Conservation (phyloP, 1,140 invertebrate species). For the Oscheius sp. region DNA sequence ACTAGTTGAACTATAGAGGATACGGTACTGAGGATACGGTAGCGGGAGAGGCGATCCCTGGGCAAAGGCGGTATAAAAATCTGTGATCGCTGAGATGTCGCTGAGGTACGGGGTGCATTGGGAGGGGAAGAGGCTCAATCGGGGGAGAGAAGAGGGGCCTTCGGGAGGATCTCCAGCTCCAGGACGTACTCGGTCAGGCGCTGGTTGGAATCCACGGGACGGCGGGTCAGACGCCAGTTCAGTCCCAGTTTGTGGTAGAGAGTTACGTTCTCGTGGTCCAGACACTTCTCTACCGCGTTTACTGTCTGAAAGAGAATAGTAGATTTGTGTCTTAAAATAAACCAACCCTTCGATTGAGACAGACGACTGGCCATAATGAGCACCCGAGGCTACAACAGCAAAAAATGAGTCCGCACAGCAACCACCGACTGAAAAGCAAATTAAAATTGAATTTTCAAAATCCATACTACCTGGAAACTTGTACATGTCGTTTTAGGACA, state of each 20-base stretch:
- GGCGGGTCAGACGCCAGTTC: constrained; percentile 51
- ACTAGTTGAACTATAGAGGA: not conserved
- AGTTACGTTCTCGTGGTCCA: constrained; percentile 58
- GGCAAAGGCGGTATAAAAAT: not conserved
- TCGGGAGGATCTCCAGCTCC: constrained; percentile 54
- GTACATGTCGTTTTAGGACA: constrained; percentile 46
- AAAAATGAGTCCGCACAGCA: constrained; percentile 57
- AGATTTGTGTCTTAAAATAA: not conserved
- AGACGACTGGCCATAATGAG: constrained; percentile 59
- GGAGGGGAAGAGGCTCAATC: constrained; percentile 39
- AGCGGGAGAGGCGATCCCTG: not conserved
- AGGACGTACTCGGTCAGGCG: constrained; percentile 58
- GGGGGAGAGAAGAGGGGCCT: constrained; percentile 50
- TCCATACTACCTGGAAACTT: not conserved
- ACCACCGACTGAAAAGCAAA: constrained; percentile 43
- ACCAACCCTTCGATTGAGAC: constrained; percentile 53
- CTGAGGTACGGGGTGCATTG: not conserved
- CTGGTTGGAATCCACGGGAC: constrained; percentile 42
- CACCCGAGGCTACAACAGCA: constrained; percentile 60
- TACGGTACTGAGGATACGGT: not conserved
- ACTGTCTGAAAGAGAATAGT: constrained; percentile 50
- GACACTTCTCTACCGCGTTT: constrained; percentile 53
- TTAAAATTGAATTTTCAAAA: not conserved
- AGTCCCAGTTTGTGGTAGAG: constrained; percentile 59
- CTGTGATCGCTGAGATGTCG: not conserved